A percentile compares a stretch with the other conserved stretches of the same genome.
Evolutionary conservation across 2,888 invertebrate genomes (phyloP).

Genomic region (Latrodectus hesperus): DNA sequence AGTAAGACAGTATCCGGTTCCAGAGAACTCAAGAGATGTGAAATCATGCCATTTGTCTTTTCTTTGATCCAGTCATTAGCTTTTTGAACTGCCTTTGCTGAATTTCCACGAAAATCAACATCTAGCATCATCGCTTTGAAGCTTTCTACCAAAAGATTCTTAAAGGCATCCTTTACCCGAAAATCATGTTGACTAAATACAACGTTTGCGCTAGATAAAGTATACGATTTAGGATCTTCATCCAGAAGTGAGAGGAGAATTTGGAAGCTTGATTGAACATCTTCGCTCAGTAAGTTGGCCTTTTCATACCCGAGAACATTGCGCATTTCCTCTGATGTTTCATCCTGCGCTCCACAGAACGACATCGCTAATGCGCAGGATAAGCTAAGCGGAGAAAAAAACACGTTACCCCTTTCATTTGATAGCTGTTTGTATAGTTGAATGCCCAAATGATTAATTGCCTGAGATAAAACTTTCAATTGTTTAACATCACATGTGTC

Average conservation of each 20-base stretch:
- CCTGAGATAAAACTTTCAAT: background rate
- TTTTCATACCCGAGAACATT: conserved; percentile 65
- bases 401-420: conserved; percentile 69
- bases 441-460: background rate
- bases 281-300: conserved; percentile 16
- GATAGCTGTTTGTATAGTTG: background rate
- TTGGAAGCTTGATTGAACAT: conserved; percentile 22
- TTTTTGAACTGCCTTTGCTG: conserved; percentile 72
- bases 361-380: conserved; percentile 75
- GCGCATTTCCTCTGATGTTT: conserved; percentile 73
- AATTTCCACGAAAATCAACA: conserved; percentile 79
- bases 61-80: conserved; percentile 89
- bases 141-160: conserved; percentile 77
- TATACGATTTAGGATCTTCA: background rate
- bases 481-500: too few species aligned
- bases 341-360: conserved; percentile 73
- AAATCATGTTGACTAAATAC: conserved; percentile 79
- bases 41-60: conserved; percentile 81
- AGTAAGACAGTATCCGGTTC: conserved; percentile 80
- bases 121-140: conserved; percentile 81
- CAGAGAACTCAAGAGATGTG: conserved; percentile 74
- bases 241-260: conserved; percentile 8
- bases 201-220: conserved; percentile 80
- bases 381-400: conserved; percentile 75
- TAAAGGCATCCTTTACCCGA: conserved; percentile 8